Evolutionary conservation across 1,140 invertebrate species (phyloP).

Genomic region (Schlechtendalia chinensis): DNA sequence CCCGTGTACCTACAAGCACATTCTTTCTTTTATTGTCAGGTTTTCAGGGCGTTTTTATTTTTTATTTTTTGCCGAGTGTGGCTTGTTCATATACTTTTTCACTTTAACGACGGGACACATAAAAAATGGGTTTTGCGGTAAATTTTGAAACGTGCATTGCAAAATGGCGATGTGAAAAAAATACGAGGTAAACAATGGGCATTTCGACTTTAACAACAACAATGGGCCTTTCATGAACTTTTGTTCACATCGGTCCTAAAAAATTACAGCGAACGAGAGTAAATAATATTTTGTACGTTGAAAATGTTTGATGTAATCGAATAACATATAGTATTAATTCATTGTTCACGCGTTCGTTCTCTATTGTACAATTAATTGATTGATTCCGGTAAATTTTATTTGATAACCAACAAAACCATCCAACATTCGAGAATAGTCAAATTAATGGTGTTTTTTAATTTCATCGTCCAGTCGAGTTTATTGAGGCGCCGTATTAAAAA

Average conservation of each 20-base stretch:
- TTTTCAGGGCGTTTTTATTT: background rate
- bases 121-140: slow-evolving; percentile 16
- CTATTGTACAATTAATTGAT: background rate
- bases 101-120: background rate
- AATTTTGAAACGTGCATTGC: background rate
- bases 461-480: too few species aligned
- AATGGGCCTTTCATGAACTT: background rate
- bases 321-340: background rate
- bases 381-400: background rate
- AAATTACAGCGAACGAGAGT: background rate
- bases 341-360: background rate
- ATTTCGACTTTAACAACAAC: slow-evolving; percentile 27
- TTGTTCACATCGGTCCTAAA: background rate
- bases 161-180: background rate
- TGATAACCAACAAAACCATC: background rate
- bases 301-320: background rate
- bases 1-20: background rate
- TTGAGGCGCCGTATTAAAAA: too few species aligned
- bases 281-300: background rate
- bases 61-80: background rate
- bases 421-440: too few species aligned
- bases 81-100: background rate
- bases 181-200: slow-evolving; percentile 15
- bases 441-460: too few species aligned
- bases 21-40: background rate